A percentile compares a stretch with the other conserved stretches of the same genome.
Evolutionary conservation across 2,113 vertebrate genomes (phyloP).

Genomic region (Melanostigma gelatinosum): DNA sequence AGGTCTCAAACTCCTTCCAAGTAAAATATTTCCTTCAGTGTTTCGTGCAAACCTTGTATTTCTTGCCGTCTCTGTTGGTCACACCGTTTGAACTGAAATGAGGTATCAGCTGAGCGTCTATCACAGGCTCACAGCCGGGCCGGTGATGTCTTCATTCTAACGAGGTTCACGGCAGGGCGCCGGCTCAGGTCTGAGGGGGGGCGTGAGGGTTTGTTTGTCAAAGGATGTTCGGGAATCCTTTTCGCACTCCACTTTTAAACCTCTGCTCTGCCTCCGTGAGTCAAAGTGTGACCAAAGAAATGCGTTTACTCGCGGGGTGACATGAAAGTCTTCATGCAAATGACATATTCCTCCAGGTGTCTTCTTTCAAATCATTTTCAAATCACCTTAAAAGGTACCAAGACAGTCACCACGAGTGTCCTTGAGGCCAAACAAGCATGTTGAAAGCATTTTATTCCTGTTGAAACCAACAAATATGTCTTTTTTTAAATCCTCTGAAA

Average conservation of each 20-base stretch:
- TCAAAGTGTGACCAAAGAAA: too few relatives aligned
- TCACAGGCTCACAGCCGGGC: slow-evolving; percentile 46
- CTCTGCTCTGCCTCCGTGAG: too few relatives aligned
- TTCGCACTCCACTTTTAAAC: slow-evolving; percentile 1
- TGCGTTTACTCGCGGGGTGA: too few relatives aligned
- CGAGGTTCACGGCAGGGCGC: slow-evolving; percentile 36
- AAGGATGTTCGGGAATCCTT: slow-evolving; percentile 54
- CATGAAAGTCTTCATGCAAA: neutral
- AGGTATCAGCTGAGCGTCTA: slow-evolving; percentile 45
- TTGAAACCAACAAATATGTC: neutral
- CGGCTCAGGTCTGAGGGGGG: slow-evolving; percentile 28
- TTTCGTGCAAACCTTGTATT: slow-evolving; percentile 24
- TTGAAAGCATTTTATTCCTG: neutral
- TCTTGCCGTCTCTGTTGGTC: slow-evolving; percentile 23
- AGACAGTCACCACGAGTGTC: neutral
- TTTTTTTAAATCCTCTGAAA: neutral
- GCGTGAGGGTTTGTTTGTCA: slow-evolving; percentile 47
- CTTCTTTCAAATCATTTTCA: neutral
- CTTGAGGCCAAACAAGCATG: neutral
- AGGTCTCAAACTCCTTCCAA: neutral
- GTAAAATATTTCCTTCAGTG: neutral
- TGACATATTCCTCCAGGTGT: neutral
- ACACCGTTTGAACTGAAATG: slow-evolving; percentile 40
- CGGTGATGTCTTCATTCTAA: slow-evolving; percentile 29
- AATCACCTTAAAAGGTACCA: neutral